phyloP scores from a whole-genome alignment of 2,888 invertebrate genomes.

The Neocrepidodera transversa region DNA sequence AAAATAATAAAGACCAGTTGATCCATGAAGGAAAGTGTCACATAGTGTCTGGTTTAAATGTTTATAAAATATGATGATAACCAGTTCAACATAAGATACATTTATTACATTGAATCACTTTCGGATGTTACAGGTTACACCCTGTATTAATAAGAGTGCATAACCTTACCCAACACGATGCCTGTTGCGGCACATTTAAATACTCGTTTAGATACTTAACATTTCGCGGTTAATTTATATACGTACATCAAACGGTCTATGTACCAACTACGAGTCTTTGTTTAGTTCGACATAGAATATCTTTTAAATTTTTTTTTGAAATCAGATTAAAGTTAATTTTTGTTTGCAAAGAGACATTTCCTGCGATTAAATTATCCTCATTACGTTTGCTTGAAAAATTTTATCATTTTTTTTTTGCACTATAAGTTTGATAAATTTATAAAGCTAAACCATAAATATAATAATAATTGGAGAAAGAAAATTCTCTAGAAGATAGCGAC shows the following conservation, averaged over 20 bases:
- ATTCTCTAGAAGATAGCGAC: background rate
- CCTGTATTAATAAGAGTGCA: slow-evolving; percentile 18
- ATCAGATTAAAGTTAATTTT: no score
- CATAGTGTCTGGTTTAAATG: no score
- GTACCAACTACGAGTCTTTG: slow-evolving; percentile 12
- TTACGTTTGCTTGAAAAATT: no score
- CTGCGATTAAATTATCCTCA: no score
- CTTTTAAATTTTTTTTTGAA: background rate
- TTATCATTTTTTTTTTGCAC: no score
- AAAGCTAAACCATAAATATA: background rate
- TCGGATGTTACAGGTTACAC: background rate
- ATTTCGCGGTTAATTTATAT: slow-evolving; percentile 28
- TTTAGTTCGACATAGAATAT: slow-evolving; percentile 5
- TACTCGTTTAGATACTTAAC: slow-evolving; percentile 25
- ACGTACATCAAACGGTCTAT: slow-evolving; percentile 22
- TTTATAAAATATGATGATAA: no score
- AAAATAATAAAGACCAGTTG: no score
- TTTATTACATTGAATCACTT: no score
- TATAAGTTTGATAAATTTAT: no score
- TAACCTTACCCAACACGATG: slow-evolving; percentile 28
- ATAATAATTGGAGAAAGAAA: background rate
- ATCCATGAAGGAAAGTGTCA: no score
- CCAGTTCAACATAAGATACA: no score
- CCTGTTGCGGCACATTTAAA: slow-evolving; percentile 27
- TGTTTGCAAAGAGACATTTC: no score